Percentiles rank a stretch among this genome's conserved stretches.
Evolutionary conservation across 2,888 invertebrate species (phyloP).

Genomic region (Seira musarum): DNA sequence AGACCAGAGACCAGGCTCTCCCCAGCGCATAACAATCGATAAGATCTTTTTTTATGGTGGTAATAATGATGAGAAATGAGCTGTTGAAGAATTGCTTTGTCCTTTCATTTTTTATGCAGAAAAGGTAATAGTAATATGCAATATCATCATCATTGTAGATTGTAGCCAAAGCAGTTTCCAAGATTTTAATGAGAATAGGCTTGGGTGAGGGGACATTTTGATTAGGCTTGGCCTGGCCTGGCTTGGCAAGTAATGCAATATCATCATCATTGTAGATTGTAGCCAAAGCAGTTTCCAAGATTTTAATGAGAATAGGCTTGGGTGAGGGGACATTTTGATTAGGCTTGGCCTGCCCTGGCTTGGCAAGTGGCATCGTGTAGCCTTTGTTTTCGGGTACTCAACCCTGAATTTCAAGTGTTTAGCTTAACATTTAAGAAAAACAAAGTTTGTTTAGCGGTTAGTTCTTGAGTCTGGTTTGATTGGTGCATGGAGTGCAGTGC

Average conservation of each 20-base stretch:
- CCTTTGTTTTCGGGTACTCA: background rate
- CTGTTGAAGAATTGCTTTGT: constrained; percentile 31
- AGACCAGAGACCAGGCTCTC: no score
- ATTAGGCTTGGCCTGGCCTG: no score
- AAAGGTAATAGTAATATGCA: background rate
- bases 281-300: background rate
- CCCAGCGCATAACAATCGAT: constrained; percentile 24
- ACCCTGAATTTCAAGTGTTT: background rate
- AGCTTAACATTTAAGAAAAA: no score
- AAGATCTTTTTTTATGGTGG: constrained; percentile 30
- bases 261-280: no score
- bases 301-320: background rate
- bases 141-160: no score
- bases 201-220: background rate
- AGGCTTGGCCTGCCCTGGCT: no score
- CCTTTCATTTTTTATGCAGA: constrained; percentile 12
- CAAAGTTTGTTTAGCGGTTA: no score
- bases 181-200: background rate
- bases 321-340: background rate
- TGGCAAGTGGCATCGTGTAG: background rate
- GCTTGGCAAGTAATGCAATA: background rate
- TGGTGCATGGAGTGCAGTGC: background rate
- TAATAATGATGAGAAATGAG: constrained; percentile 44
- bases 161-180: background rate
- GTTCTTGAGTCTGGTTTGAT: no score